Percentiles rank a stretch among this genome's conserved stretches.
These are phyloP conservation scores for Leptoclinus maculatus DNA, from an alignment of 2,797 vertebrate genomes.

Conservation along the genomic window DNA sequence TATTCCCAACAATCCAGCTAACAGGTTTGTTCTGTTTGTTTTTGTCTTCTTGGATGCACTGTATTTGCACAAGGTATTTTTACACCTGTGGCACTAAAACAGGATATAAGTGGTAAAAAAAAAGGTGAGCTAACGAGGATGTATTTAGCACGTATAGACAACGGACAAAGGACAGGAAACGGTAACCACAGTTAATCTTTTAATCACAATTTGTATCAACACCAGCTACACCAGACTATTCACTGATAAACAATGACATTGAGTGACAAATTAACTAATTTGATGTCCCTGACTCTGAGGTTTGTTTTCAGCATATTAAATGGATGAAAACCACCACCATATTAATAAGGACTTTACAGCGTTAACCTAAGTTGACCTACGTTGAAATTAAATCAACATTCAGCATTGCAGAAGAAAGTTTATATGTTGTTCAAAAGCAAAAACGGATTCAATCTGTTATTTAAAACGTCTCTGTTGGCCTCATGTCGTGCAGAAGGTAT, in stretches of 20 bases:
- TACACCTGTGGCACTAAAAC: neutral
- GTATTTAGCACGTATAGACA: neutral
- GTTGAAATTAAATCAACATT: slow-evolving; percentile 24
- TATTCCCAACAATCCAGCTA: neutral
- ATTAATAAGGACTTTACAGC: slow-evolving; percentile 7
- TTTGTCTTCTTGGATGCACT: neutral
- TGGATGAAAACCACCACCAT: neutral
- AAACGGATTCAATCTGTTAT: neutral
- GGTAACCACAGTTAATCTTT: neutral
- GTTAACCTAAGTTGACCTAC: slow-evolving; percentile 14
- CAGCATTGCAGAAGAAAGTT: neutral
- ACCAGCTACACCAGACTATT: neutral
- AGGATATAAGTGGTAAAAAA: slow-evolving; percentile 9
- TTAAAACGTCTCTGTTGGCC: neutral
- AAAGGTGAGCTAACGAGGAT: slow-evolving; percentile 3
- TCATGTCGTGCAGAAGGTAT: neutral
- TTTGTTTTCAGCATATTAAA: slow-evolving; percentile 7
- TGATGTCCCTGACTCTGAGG: neutral
- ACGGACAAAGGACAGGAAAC: slow-evolving; percentile 15
- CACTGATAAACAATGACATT: neutral
- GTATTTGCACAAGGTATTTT: slow-evolving; percentile 23
- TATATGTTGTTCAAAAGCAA: neutral
- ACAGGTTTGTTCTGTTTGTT: slow-evolving; percentile 1
- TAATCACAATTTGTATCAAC: neutral
- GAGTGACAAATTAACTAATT: neutral